phyloP scores from a whole-genome alignment of 2,888 invertebrate genomes.

The Elaeidobius kamerunicus region DNA sequence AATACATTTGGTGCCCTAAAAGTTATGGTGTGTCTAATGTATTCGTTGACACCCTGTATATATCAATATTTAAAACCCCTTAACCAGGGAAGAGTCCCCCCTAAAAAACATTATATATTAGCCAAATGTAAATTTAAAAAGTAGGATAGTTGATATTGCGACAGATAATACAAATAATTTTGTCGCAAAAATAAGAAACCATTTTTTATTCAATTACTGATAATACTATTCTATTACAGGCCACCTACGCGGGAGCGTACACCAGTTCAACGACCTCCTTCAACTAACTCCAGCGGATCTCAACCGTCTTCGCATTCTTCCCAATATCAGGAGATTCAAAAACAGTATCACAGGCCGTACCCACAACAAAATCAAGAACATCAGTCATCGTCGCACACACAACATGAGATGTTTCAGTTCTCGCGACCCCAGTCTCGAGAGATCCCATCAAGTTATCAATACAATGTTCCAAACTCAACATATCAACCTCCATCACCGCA shows the following conservation, averaged over 20 bases:
- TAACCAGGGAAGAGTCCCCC: no score
- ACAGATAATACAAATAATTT: no score
- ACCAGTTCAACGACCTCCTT: slow-evolving; percentile 39
- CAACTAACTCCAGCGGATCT: slow-evolving; percentile 36
- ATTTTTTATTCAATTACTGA: no score
- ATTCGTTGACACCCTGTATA: no score
- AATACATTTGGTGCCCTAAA: no score
- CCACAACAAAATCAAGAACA: slow-evolving; percentile 34
- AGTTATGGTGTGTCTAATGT: no score
- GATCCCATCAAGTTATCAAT: slow-evolving; percentile 36
- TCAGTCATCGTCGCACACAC: slow-evolving; percentile 18
- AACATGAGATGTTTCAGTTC: slow-evolving; percentile 35
- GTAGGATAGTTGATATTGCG: no score
- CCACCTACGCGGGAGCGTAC: slow-evolving; percentile 35
- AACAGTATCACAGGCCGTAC: slow-evolving; percentile 26
- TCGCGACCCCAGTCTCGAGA: slow-evolving; percentile 40
- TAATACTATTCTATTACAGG: slow-evolving; percentile 6
- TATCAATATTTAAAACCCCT: no score
- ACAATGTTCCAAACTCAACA: slow-evolving; percentile 28
- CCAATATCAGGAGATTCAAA: slow-evolving; percentile 31
- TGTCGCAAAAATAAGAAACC: no score
- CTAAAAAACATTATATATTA: no score
- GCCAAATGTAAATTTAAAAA: no score
- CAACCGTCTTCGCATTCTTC: slow-evolving; percentile 32
- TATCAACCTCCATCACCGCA: slow-evolving; percentile 33